A percentile compares a stretch with the other conserved stretches of the same genome.
Evolutionary conservation across 2,797 vertebrate genomes (phyloP).

Genomic region (Vipera ursinii): DNA sequence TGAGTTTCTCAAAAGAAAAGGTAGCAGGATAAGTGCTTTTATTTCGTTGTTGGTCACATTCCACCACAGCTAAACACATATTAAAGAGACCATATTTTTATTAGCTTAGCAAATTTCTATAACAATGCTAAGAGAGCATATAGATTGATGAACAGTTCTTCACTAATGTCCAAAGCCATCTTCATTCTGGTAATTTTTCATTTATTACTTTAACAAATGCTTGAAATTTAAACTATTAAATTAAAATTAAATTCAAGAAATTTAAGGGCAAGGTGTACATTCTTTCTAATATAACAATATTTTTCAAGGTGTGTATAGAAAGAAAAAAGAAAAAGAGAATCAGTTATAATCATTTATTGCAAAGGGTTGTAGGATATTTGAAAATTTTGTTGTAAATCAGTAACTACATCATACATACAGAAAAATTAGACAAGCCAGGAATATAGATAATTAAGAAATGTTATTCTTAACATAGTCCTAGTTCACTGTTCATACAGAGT

Average conservation of each 20-base stretch:
- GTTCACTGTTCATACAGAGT: neutral
- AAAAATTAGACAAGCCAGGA: neutral
- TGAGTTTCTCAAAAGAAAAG: slow-evolving; percentile 57
- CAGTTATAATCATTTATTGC: neutral
- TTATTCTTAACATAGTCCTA: neutral
- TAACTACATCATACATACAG: neutral
- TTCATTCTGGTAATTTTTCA: neutral
- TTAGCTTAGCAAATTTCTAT: neutral
- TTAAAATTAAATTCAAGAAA: neutral
- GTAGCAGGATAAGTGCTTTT: slow-evolving; percentile 38
- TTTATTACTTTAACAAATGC: neutral
- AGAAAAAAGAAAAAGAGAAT: neutral
- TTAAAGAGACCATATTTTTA: slow-evolving; percentile 38
- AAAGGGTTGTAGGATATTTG: neutral
- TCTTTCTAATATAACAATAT: neutral
- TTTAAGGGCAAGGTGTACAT: slow-evolving; percentile 9
- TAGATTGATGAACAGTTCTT: slow-evolving; percentile 2
- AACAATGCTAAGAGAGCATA: slow-evolving; percentile 12
- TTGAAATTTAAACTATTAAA: neutral
- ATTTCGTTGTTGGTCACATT: slow-evolving; percentile 61
- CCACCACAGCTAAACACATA: slow-evolving; percentile 51
- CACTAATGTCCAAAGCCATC: neutral
- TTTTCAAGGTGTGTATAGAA: neutral
- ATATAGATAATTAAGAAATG: neutral
- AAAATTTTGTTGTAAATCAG: neutral